Evolutionary conservation across 2,797 vertebrate genomes (phyloP).

Genomic region (Ctenochaetus hawaiiensis): DNA sequence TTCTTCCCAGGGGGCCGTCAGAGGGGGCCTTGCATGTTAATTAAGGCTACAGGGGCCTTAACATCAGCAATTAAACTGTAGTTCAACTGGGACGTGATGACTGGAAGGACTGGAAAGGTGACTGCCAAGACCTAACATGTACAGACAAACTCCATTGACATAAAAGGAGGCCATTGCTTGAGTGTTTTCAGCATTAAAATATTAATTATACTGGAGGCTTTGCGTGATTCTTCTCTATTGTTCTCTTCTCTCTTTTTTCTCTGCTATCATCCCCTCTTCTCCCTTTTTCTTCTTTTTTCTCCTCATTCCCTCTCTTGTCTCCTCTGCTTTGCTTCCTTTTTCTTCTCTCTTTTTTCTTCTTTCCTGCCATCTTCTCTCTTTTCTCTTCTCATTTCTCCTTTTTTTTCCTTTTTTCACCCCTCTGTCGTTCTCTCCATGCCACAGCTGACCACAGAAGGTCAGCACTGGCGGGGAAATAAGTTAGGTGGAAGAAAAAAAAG

Average conservation of each 20-base stretch:
- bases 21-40: conserved; percentile 77
- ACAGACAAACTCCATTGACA: conserved; percentile 54
- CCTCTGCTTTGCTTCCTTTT: neutral
- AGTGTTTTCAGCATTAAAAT: conserved; percentile 69
- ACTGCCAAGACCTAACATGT: conserved; percentile 4
- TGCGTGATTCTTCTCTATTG: conserved; percentile 21
- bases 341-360: conserved; percentile 11
- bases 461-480: conserved; percentile 50
- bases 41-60: conserved; percentile 62
- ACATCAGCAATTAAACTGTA: conserved; percentile 63
- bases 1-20: conserved; percentile 64
- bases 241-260: neutral
- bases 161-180: conserved; percentile 52
- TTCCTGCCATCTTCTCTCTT: conserved; percentile 12
- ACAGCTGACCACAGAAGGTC: conserved; percentile 74
- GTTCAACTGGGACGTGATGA: conserved; percentile 4
- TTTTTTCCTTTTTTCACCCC: neutral
- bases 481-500: conserved; percentile 64
- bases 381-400: neutral
- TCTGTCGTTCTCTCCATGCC: conserved; percentile 49
- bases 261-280: neutral
- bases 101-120: neutral
- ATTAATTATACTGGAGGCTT: conserved; percentile 62
- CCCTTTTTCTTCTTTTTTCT: neutral
- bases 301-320: neutral